Evolutionary conservation across 2,888 invertebrate species (phyloP).

Genomic region (Halocaridina rubra): DNA sequence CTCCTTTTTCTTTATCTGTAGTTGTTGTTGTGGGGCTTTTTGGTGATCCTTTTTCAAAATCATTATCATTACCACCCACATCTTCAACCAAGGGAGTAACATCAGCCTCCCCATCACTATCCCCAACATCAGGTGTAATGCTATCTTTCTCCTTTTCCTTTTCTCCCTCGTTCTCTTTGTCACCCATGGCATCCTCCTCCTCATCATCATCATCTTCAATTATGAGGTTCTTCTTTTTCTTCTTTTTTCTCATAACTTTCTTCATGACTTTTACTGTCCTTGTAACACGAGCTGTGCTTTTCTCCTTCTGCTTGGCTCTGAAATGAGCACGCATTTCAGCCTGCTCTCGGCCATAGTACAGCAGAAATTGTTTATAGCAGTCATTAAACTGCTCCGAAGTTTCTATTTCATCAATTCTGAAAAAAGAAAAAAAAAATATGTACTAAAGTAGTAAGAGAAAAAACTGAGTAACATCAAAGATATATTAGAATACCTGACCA

Average conservation of each 20-base stretch:
- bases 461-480: no score
- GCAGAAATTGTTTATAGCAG: slow-evolving; percentile 90
- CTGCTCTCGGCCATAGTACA: slow-evolving; percentile 89
- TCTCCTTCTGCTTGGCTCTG: slow-evolving; percentile 74
- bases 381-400: slow-evolving; percentile 93
- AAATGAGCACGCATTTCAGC: slow-evolving; percentile 84
- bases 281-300: slow-evolving; percentile 63
- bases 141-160: not conserved
- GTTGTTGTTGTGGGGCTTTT: not conserved
- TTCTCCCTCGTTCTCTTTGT: not conserved
- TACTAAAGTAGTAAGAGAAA: no score
- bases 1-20: not conserved
- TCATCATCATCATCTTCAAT: slow-evolving; percentile 63
- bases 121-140: not conserved
- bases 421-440: slow-evolving; percentile 23
- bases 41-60: not conserved
- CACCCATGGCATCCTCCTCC: slow-evolving; percentile 38
- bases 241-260: slow-evolving; percentile 61
- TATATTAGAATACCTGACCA: no score
- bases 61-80: not conserved
- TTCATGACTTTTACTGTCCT: slow-evolving; percentile 60
- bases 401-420: slow-evolving; percentile 78
- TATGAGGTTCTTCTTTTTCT: slow-evolving; percentile 63
- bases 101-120: not conserved
- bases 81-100: not conserved